Percentiles rank a stretch among this genome's conserved stretches.
These are phyloP conservation scores for Heliconius eleuchia DNA, from an alignment of 1,140 invertebrate species.

Conservation along the genomic window DNA sequence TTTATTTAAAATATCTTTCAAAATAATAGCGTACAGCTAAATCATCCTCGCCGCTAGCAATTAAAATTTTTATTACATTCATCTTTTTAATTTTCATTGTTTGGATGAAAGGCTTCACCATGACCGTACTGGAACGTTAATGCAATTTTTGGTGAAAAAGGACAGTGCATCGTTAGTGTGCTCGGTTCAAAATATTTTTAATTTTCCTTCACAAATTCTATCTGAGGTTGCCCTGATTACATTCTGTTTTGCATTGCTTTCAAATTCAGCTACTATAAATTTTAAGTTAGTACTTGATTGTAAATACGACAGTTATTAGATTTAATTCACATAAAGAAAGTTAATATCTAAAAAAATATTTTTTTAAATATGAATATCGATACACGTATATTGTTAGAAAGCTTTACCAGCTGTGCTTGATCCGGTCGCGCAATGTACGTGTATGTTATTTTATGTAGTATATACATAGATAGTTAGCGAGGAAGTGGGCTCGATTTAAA, in stretches of 20 bases:
- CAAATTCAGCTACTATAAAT: too few relatives aligned
- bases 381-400: too few relatives aligned
- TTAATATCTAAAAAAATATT: too few relatives aligned
- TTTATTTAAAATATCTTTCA: background rate
- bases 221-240: background rate
- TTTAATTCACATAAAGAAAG: too few relatives aligned
- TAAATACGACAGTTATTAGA: too few relatives aligned
- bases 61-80: conserved; percentile 8
- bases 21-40: conserved; percentile 1
- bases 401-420: background rate
- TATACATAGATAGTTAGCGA: too few relatives aligned
- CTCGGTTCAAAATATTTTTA: conserved; percentile 58
- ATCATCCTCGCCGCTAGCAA: background rate
- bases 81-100: conserved; percentile 28
- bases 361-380: too few relatives aligned
- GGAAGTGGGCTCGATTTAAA: too few relatives aligned
- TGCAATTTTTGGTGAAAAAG: conserved; percentile 52
- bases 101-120: conserved; percentile 27
- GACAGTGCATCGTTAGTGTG: conserved; percentile 53
- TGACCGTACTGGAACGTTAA: conserved; percentile 48
- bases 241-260: background rate
- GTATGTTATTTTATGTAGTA: too few relatives aligned
- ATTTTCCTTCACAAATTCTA: conserved; percentile 58
- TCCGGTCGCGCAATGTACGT: too few relatives aligned
- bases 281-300: too few relatives aligned